Base-by-base conservation (phyloP, 2,888 invertebrate species). In the Macrosoma leucophasiata region DNA sequence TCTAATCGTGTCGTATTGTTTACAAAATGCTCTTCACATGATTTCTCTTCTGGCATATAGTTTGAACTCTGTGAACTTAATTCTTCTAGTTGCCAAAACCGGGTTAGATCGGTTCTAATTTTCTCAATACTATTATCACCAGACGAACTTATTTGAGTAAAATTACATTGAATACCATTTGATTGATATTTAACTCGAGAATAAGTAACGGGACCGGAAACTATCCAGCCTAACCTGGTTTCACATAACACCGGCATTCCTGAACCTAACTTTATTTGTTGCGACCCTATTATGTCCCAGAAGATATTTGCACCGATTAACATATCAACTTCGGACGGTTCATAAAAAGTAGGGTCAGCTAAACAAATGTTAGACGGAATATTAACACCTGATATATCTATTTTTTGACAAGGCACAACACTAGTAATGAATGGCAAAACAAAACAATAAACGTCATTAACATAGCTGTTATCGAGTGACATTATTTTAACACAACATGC, bases 281-380 rank as follows among this genome's bases (percentile, higher is more conserved):
- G 21, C 12, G 41, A 30, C 5, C 44, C 42, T 29, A 51, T 28
- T 9, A 51, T 13, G 20, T 43, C 37, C 50, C 49, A 46, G 28
- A 52, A 53, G 0, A 49, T 2, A 23, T 49, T 44, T 12, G 42
- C 55, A 6, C 51, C 51, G 0, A 52, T 35, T 4, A 55, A 13
- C 5, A 52, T 21, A 35, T 55, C 49, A 7, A 55, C 29, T 0
- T 22, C 22, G 10, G 44, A 5, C 3, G 55, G 50, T 14, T 26
- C 20, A 24, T 50, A 27, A 39, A 52, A 53, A 2, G 12, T 24
- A 19, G 50, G 51, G 15, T 54, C 51, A 1, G 48, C 46, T 27
- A 50, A 35, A 32, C 36, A 33, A 26, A 53, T 36, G 21, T 46
- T n/a, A 5, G 38, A 31, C 2, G 50, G 52, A 12, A 54, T 36